Conservation (phyloP, 2,113 vertebrate genomes). For the Vimba vimba region DNA sequence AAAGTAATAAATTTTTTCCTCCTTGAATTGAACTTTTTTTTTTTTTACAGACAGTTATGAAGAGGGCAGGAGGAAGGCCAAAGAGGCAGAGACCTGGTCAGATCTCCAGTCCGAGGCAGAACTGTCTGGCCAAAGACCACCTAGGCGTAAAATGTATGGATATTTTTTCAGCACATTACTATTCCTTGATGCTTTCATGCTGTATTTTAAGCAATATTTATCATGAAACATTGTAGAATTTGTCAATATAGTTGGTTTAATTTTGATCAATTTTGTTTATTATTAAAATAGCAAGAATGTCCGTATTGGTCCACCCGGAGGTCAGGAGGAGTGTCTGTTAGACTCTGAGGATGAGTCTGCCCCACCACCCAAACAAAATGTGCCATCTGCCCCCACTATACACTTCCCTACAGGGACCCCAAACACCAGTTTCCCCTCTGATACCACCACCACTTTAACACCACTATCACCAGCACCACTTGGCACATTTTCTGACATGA, state of each 20-base stretch:
- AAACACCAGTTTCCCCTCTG: background rate
- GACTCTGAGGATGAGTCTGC: background rate
- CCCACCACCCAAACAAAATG: background rate
- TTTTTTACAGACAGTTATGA: background rate
- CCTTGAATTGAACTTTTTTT: too few relatives aligned
- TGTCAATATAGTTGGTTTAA: too few relatives aligned
- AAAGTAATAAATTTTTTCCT: background rate
- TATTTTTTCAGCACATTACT: background rate
- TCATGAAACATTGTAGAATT: background rate
- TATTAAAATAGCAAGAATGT: too few relatives aligned
- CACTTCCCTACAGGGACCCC: background rate
- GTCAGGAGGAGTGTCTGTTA: background rate
- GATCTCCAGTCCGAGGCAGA: slow-evolving; percentile 15
- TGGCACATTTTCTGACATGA: too few relatives aligned
- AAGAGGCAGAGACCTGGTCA: background rate
- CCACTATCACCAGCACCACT: background rate
- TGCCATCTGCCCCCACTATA: background rate
- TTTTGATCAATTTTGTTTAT: too few relatives aligned
- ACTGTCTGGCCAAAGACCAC: background rate
- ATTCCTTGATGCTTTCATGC: background rate
- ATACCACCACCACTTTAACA: too few relatives aligned
- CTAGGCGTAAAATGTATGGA: background rate
- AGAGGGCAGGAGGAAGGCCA: slow-evolving; percentile 6
- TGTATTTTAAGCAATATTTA: background rate
- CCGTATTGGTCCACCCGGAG: too few relatives aligned